A percentile compares a stretch with the other conserved stretches of the same genome.
Conservation (phyloP, 2,888 invertebrate genomes). For the Nowickia ferox region DNA sequence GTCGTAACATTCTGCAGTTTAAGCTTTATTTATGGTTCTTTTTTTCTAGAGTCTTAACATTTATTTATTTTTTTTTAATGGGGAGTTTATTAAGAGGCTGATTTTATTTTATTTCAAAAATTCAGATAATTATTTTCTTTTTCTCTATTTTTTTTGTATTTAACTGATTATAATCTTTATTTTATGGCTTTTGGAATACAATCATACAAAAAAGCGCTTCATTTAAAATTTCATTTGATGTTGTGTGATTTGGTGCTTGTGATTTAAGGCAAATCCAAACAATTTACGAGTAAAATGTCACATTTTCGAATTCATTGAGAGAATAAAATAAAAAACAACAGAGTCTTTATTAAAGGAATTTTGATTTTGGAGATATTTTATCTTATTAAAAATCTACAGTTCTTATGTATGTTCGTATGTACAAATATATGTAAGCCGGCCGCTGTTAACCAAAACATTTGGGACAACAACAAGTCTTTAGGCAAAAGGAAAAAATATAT, state of each 20-base stretch:
- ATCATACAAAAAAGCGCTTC: background rate
- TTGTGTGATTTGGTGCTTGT: background rate
- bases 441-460: constrained; percentile 23
- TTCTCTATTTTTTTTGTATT: background rate
- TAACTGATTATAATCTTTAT: constrained; percentile 44
- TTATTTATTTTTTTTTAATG: constrained; percentile 20
- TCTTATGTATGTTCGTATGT: constrained; percentile 8
- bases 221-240: constrained; percentile 30
- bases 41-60: constrained; percentile 41
- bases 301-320: constrained; percentile 14
- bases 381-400: constrained; percentile 11
- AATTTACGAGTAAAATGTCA: constrained; percentile 2
- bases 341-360: too few species aligned
- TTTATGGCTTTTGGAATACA: constrained; percentile 32
- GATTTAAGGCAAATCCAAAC: constrained; percentile 36
- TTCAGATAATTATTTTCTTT: background rate
- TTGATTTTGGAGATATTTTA: constrained; percentile 21
- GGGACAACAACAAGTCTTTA: background rate
- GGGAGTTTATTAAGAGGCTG: background rate
- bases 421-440: constrained; percentile 32
- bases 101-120: background rate
- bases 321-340: background rate
- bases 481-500: background rate
- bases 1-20: constrained; percentile 15
- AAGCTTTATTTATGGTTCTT: constrained; percentile 33